phyloP scores from a whole-genome alignment of 92 coral and sea anemone species.

The Siderastrea radians region DNA sequence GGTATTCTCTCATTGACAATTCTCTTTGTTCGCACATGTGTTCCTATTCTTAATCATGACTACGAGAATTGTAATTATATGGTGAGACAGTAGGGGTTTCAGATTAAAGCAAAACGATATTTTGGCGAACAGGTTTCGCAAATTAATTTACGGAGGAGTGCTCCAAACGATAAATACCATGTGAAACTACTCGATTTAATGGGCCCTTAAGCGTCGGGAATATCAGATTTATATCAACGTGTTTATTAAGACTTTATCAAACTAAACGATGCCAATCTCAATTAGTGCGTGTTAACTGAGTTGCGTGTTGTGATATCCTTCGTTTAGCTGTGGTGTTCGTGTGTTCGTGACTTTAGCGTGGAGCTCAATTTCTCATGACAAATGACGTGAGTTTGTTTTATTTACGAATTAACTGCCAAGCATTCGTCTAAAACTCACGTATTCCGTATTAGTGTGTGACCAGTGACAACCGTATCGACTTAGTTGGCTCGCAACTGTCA shows the following conservation, averaged over 20 bases:
- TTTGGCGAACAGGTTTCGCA: slow-evolving; percentile 13
- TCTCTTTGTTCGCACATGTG: slow-evolving; percentile 49
- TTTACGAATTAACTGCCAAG: neutral
- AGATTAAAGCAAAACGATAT: slow-evolving; percentile 17
- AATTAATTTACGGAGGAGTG: slow-evolving; percentile 15
- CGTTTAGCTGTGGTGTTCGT: neutral
- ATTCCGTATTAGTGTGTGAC: slow-evolving; percentile 21
- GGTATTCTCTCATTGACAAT: slow-evolving; percentile 33
- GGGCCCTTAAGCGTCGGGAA: slow-evolving; percentile 3
- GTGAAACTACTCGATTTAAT: slow-evolving; percentile 28
- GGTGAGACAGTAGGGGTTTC: slow-evolving; percentile 38
- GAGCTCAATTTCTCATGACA: neutral
- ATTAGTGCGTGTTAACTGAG: neutral
- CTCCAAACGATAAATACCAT: neutral
- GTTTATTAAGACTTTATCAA: slow-evolving; percentile 12
- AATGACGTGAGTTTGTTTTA: slow-evolving; percentile 17
- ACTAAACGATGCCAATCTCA: slow-evolving; percentile 24
- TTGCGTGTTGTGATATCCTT: slow-evolving; percentile 30
- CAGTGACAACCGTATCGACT: slow-evolving; percentile 17
- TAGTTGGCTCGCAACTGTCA: slow-evolving; percentile 43
- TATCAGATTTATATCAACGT: slow-evolving; percentile 34
- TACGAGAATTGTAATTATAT: slow-evolving; percentile 23
- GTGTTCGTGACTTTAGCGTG: slow-evolving; percentile 17
- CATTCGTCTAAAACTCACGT: neutral
- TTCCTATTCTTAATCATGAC: no score